Conservation (phyloP, 2,888 invertebrate species). For the Camptogramma bilineatum region DNA sequence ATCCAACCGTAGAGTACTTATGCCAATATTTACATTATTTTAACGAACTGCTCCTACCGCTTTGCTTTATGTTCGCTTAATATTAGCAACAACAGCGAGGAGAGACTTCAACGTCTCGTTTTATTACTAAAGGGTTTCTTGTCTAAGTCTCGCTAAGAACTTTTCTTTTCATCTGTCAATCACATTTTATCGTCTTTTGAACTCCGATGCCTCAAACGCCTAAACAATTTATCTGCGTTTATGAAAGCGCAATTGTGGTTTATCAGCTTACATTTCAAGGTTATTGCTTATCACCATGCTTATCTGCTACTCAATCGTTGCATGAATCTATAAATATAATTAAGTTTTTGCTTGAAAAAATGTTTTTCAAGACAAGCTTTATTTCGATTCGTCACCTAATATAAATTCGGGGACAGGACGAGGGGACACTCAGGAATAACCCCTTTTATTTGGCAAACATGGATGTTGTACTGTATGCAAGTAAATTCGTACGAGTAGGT, state of each 20-base stretch:
- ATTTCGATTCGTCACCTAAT: too few species aligned
- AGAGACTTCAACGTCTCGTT: constrained; percentile 20
- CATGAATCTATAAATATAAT: too few species aligned
- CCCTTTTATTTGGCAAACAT: too few species aligned
- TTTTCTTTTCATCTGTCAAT: constrained; percentile 41
- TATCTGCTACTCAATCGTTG: background rate
- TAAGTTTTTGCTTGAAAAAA: too few species aligned
- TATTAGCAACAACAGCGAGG: constrained; percentile 19
- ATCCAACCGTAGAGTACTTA: constrained; percentile 17
- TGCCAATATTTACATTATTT: constrained; percentile 33
- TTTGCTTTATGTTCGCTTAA: constrained; percentile 25
- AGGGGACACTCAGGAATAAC: too few species aligned
- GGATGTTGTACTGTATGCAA: too few species aligned
- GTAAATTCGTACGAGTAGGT: too few species aligned
- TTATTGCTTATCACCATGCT: constrained; percentile 8
- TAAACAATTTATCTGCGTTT: constrained; percentile 14
- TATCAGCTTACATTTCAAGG: constrained; percentile 21
- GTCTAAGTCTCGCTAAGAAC: constrained; percentile 25
- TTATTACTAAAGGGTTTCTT: constrained; percentile 29
- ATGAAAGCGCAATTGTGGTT: constrained; percentile 20
- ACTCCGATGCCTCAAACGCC: constrained; percentile 22
- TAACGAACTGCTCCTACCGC: constrained; percentile 34
- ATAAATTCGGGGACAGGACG: too few species aligned
- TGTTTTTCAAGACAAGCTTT: too few species aligned
- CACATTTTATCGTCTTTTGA: constrained; percentile 33